Percentiles rank a stretch among this genome's conserved stretches.
phyloP scores from a whole-genome alignment of 1,140 invertebrate genomes.

The Drosophila sechellia region DNA sequence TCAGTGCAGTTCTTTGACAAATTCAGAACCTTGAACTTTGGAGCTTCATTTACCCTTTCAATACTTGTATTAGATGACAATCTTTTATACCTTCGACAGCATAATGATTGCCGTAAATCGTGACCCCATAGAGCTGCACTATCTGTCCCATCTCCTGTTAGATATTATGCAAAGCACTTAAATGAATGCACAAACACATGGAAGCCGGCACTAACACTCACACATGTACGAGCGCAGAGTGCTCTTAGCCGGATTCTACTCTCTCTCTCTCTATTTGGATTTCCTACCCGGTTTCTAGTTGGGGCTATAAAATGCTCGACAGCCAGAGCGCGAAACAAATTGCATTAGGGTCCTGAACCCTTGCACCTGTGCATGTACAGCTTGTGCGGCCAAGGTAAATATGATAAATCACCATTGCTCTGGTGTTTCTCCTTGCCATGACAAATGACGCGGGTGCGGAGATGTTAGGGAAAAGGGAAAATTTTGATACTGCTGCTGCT shows the following conservation, averaged over 20 bases:
- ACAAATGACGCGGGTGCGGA: constrained; percentile 63
- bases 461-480: background rate
- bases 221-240: constrained; percentile 26
- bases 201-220: constrained; percentile 12
- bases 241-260: constrained; percentile 31
- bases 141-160: constrained; percentile 27
- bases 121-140: constrained; percentile 11
- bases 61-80: background rate
- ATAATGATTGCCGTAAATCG: constrained; percentile 14
- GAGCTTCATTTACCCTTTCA: background rate
- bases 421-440: constrained; percentile 54
- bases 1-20: background rate
- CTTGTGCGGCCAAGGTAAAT: constrained; percentile 60
- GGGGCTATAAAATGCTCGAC: constrained; percentile 74
- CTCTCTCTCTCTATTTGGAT: constrained; percentile 11
- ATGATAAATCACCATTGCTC: constrained; percentile 74
- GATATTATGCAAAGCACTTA: constrained; percentile 75
- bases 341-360: constrained; percentile 77
- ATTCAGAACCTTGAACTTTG: constrained; percentile 20
- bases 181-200: constrained; percentile 51
- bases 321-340: constrained; percentile 71
- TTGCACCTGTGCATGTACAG: constrained; percentile 63
- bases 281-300: constrained; percentile 34
- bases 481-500: background rate
- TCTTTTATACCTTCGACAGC: constrained; percentile 1